Base-by-base conservation (phyloP, 2,113 vertebrate species). In the Ammodytes dubius region DNA sequence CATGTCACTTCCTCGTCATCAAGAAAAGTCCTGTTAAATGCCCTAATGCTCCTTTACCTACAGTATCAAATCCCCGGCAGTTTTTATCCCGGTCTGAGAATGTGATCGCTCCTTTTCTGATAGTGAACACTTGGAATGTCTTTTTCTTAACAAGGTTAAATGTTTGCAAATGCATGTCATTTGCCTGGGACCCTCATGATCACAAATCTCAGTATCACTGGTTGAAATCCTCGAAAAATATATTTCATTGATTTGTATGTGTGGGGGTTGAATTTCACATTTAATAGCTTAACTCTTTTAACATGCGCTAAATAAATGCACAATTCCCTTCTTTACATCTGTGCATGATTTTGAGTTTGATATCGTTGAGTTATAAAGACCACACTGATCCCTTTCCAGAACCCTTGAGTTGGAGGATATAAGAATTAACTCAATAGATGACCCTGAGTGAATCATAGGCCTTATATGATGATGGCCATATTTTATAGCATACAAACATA, bases 381-480 rank as follows among this genome's bases (percentile, higher is more conserved):
- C 82, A 56, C 49, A 49, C 59, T 57, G 87, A 91, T 88, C 88
- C 86, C 82, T 88, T 89, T 70, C 77, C 81, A 86, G 80, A 86
- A 66, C 17, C 83, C 84, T 88, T 57, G 78, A 92, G 84, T 86
- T 86, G 60, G 77, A 91, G 79, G 77, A 88, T 87, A 81, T 69
- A 89, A 85, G 72, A 88, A 77, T 83, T 27, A 86, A 93, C 85
- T 91, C 70, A 81, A 85, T 17, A 81, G 84, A 84, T 93, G 89
- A 93, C 93, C 93, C 94, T 95, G 93, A 95, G 93, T 88, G 91
- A 95, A 91, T 91, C 79, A 78, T 85, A 91, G 91, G 94, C 93
- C 94, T 84, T 74, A 67, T 47, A 77, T 77, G 88, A 92, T 79
- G 64, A n/a, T 3, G 84, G 91, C 92, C 92, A 84, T 79, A 70